phyloP scores from a whole-genome alignment of 2,888 invertebrate genomes.

The Pterostichus niger region DNA sequence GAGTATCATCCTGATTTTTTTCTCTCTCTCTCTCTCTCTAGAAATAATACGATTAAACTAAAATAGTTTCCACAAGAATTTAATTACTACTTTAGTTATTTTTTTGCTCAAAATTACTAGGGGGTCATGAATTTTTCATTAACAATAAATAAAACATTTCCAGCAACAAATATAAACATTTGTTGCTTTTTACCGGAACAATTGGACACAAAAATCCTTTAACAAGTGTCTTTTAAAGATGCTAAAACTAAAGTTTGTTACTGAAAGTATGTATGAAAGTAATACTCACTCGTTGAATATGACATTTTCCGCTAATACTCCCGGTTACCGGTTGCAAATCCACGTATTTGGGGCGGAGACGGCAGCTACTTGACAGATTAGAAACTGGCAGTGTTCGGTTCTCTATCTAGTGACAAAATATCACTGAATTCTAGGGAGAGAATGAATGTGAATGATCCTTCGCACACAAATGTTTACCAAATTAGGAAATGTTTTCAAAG shows the following conservation, averaged over 20 bases:
- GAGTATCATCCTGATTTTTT: too few relatives aligned
- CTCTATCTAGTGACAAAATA: conserved; percentile 39
- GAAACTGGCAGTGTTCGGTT: conserved; percentile 40
- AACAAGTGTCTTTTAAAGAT: conserved; percentile 2
- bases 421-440: conserved; percentile 42
- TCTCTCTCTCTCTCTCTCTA: too few relatives aligned
- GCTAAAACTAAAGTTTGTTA: not conserved
- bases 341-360: conserved; percentile 65
- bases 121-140: conserved; percentile 22
- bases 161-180: conserved; percentile 45
- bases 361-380: conserved; percentile 55
- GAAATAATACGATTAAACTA: too few relatives aligned
- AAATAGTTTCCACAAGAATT: too few relatives aligned
- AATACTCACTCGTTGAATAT: conserved; percentile 73
- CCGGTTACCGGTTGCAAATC: conserved; percentile 58
- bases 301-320: conserved; percentile 71
- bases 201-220: not conserved
- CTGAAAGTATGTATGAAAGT: conserved; percentile 11
- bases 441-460: not conserved
- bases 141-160: conserved; percentile 19
- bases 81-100: not conserved
- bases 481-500: conserved; percentile 45
- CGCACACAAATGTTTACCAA: conserved; percentile 49
- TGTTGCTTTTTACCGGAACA: not conserved
- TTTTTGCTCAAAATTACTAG: not conserved